Evolutionary conservation across 1,140 invertebrate species (phyloP), one percentile per base, ranked within the genome.

Genomic region (Pygmarrhopalites habei): DNA sequence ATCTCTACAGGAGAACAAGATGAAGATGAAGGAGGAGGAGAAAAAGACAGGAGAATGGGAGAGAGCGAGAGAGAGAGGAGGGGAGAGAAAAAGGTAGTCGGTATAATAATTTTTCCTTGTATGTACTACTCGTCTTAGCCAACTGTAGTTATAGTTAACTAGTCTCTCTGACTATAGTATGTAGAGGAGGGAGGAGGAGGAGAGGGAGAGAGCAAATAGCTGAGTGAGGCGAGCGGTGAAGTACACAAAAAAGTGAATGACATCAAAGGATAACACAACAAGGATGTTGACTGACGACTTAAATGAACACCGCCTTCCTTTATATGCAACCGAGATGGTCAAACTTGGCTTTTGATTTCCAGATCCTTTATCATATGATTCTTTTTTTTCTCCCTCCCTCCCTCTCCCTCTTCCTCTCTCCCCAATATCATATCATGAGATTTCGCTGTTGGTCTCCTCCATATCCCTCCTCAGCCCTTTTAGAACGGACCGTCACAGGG

Each of bases 181-280:
- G 30, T 39, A 46, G 39, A 30, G 17, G 55, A 19, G 39, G 39
- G 30, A 43, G 21, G 68, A 58, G 25, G 58, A 67, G 19, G 60
- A 65, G 29, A 17, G 62, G 14, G 49, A 68, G 41, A 56, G 70
- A 53, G 56, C 55, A n/a, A n/a, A n/a, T n/a, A n/a, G n/a, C n/a
- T n/a, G 57, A 66, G 58, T 51, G 35, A 68, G n/a, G 58, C 51
- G 68, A 39, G 60, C 71, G 55, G 62, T 67, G 46, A 55, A 32
- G 51, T 32, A 55, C 12, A 55, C 62, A 57, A 47, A 63, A 64
- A 71, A 51, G 47, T 65, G 63, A 65, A 60, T 67, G 66, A 67
- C 62, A 67, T 67, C 66, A 63, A 67, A 67, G 62, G 61, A 66
- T 56, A 66, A 62, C 61, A 67, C 64, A 67, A 67, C 66, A 67